These are phyloP conservation scores for Phortica variegata DNA, from an alignment of 1,140 invertebrate genomes.

Conservation along the genomic window DNA sequence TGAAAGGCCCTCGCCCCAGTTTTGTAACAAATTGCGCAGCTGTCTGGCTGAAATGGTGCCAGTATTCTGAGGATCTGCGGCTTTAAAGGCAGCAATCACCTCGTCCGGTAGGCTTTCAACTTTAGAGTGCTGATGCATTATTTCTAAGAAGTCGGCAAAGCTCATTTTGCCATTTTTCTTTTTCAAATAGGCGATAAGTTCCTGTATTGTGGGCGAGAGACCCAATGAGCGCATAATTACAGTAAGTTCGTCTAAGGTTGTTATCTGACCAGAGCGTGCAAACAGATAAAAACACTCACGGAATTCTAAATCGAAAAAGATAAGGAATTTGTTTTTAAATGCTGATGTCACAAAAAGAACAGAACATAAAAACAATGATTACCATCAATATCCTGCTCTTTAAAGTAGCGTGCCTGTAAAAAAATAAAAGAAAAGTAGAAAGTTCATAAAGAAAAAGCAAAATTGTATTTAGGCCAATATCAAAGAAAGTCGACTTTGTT, in stretches of 20 bases:
- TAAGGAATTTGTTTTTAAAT: conserved; percentile 10
- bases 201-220: conserved; percentile 88
- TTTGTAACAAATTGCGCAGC: conserved; percentile 81
- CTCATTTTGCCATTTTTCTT: conserved; percentile 88
- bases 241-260: conserved; percentile 84
- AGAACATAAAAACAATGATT: conserved; percentile 52
- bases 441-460: neutral
- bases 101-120: conserved; percentile 88
- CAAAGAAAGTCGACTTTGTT: too few species aligned
- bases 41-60: conserved; percentile 81
- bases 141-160: conserved; percentile 93
- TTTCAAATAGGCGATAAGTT: conserved; percentile 82
- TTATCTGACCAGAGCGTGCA: conserved; percentile 82
- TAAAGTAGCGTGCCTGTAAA: conserved; percentile 76
- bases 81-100: conserved; percentile 84
- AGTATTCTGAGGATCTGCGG: conserved; percentile 72
- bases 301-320: conserved; percentile 69
- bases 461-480: too few species aligned
- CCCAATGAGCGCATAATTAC: conserved; percentile 92
- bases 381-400: conserved; percentile 84
- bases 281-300: conserved; percentile 93
- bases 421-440: conserved; percentile 25
- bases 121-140: conserved; percentile 88
- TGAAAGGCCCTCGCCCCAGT: conserved; percentile 89
- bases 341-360: too few species aligned